Conservation (phyloP, 1,140 invertebrate genomes). For the Leguminivora glycinivorella region DNA sequence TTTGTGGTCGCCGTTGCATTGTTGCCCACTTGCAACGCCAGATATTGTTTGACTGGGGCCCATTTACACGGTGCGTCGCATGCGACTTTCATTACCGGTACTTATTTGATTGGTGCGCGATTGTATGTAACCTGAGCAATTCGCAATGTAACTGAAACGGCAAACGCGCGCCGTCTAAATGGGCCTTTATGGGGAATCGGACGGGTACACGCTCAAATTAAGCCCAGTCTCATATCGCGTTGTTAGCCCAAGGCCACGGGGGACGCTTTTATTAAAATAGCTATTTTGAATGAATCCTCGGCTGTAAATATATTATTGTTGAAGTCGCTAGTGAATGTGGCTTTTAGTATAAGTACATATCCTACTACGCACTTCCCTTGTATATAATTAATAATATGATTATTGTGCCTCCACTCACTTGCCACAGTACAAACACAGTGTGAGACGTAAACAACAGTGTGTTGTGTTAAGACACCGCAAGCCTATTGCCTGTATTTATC, state of each 20-base stretch:
- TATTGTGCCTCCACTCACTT: background rate
- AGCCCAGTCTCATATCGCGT: background rate
- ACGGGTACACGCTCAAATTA: slow-evolving; percentile 23
- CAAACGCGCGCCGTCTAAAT: too few species aligned
- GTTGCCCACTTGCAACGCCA: slow-evolving; percentile 45
- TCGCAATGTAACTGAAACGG: too few species aligned
- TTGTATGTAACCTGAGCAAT: too few species aligned
- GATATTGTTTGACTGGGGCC: slow-evolving; percentile 50
- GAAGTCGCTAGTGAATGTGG: too few species aligned
- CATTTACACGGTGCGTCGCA: too few species aligned
- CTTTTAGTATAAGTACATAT: too few species aligned
- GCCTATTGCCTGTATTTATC: slow-evolving; percentile 26
- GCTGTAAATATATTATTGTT: too few species aligned
- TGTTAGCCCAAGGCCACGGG: background rate
- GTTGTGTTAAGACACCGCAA: slow-evolving; percentile 16
- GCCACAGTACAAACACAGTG: background rate
- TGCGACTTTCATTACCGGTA: too few species aligned
- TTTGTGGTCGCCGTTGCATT: slow-evolving; percentile 62
- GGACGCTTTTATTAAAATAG: slow-evolving; percentile 2
- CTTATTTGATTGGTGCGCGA: too few species aligned
- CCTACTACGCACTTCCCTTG: background rate
- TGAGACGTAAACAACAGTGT: slow-evolving; percentile 3
- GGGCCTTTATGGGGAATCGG: slow-evolving; percentile 31
- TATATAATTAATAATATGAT: background rate
- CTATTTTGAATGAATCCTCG: background rate